phyloP scores from a whole-genome alignment of 2,797 vertebrate genomes.

The Lepus oiostolus region DNA sequence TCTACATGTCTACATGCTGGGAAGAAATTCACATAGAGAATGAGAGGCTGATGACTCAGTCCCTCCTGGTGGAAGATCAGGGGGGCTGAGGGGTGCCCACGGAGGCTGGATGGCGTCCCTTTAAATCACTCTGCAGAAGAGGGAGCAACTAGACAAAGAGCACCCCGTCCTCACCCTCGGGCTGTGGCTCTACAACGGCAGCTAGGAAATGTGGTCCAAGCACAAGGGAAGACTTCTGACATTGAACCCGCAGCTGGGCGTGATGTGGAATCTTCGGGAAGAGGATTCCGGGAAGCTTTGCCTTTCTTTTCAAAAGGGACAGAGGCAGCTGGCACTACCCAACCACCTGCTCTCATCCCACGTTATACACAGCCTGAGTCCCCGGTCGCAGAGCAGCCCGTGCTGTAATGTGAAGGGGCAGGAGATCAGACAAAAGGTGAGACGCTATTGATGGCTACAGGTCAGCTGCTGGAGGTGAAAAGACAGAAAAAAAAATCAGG shows the following conservation, averaged over 20 bases:
- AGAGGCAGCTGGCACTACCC: background rate
- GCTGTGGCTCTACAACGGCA: background rate
- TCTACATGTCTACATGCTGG: background rate
- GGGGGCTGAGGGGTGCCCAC: conserved; percentile 54
- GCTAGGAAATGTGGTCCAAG: conserved; percentile 63
- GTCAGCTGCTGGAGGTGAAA: background rate
- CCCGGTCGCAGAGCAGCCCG: too few relatives aligned
- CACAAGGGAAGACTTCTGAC: background rate
- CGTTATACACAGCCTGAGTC: background rate
- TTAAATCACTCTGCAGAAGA: background rate
- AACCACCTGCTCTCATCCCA: background rate
- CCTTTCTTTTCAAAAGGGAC: background rate
- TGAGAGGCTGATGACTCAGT: background rate
- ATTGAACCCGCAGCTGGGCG: background rate
- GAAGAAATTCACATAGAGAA: background rate
- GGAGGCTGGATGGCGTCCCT: background rate
- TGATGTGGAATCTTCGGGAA: background rate
- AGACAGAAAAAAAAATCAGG: background rate
- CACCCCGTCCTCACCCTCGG: background rate
- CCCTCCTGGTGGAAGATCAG: conserved; percentile 67
- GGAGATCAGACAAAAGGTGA: background rate
- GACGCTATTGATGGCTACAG: background rate
- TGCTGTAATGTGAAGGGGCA: fast-evolving
- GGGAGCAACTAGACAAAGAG: background rate
- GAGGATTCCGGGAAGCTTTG: background rate